Evolutionary conservation across 35 echinoderm and acorn worm genomes (phyloP).

Genomic region (Nesometra sesokonis): DNA sequence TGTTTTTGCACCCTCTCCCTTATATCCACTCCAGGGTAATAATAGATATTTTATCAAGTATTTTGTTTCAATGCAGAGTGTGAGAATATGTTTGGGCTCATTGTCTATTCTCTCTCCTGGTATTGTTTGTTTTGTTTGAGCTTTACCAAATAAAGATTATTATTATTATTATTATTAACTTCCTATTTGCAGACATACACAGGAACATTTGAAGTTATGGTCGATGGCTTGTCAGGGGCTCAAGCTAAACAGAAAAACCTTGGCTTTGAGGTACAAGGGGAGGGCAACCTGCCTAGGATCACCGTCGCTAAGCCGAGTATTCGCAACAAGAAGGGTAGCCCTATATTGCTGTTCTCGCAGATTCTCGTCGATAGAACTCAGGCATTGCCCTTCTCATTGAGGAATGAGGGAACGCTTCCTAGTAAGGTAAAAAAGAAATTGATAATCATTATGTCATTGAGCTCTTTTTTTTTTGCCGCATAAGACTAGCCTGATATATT

Average conservation of each 20-base stretch:
- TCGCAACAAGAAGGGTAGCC: slow-evolving; percentile 90
- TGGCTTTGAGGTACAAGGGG: slow-evolving; percentile 93
- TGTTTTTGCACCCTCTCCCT: no score
- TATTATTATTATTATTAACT: no score
- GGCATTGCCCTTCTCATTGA: slow-evolving; percentile 67
- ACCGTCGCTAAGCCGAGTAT: slow-evolving; percentile 69
- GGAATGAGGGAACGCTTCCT: slow-evolving; percentile 92
- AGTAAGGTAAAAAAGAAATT: slow-evolving; percentile 99
- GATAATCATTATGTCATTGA: no score
- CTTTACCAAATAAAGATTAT: no score
- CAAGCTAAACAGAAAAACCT: slow-evolving; percentile 75
- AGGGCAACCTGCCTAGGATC: slow-evolving; percentile 89
- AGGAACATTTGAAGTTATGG: slow-evolving; percentile 65
- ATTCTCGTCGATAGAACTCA: slow-evolving; percentile 62
- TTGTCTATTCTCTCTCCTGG: no score
- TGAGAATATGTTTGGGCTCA: no score
- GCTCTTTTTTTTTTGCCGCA: no score
- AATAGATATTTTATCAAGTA: no score
- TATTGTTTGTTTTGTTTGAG: no score
- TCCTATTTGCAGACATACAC: slow-evolving; percentile 99
- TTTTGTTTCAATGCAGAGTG: no score
- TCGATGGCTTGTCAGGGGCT: slow-evolving; percentile 70
- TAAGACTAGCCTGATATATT: no score
- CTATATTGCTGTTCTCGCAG: slow-evolving; percentile 66
- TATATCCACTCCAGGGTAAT: no score